phyloP scores from a whole-genome alignment of 2,113 vertebrate species.

The Engystomops pustulosus region DNA sequence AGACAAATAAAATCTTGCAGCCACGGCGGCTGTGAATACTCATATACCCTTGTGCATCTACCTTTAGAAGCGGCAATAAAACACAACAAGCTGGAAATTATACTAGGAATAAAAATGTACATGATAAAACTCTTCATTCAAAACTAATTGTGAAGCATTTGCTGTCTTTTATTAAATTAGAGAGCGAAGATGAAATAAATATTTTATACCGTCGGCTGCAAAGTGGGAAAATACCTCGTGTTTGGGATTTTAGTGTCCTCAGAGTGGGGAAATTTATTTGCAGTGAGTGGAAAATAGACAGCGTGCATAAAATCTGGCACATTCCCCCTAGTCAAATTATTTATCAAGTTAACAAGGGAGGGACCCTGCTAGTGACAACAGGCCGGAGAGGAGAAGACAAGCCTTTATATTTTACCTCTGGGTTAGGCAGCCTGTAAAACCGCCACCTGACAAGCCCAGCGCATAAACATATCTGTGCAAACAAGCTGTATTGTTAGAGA shows the following conservation, averaged over 20 bases:
- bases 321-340: conserved; percentile 97
- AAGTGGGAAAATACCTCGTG: conserved; percentile 77
- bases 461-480: conserved; percentile 88
- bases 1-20: background rate
- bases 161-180: conserved; percentile 70
- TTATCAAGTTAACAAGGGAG: conserved; percentile 98
- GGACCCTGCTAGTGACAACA: conserved; percentile 90
- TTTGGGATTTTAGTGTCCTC: conserved; percentile 91
- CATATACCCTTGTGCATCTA: conserved; percentile 34
- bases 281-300: conserved; percentile 96
- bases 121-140: conserved; percentile 60
- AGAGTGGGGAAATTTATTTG: conserved; percentile 97
- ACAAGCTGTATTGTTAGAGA: conserved; percentile 81
- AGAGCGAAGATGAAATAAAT: conserved; percentile 74
- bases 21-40: background rate
- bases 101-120: conserved; percentile 56
- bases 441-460: conserved; percentile 86
- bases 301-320: conserved; percentile 93
- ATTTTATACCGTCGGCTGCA: conserved; percentile 75
- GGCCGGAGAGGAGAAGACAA: conserved; percentile 84
- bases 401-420: conserved; percentile 96
- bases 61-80: conserved; percentile 49
- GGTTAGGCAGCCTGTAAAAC: conserved; percentile 90
- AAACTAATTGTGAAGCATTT: conserved; percentile 62
- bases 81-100: conserved; percentile 43